Evolutionary conservation across 2,797 vertebrate species (phyloP).

Genomic region (Melanotaenia parkinsoni): DNA sequence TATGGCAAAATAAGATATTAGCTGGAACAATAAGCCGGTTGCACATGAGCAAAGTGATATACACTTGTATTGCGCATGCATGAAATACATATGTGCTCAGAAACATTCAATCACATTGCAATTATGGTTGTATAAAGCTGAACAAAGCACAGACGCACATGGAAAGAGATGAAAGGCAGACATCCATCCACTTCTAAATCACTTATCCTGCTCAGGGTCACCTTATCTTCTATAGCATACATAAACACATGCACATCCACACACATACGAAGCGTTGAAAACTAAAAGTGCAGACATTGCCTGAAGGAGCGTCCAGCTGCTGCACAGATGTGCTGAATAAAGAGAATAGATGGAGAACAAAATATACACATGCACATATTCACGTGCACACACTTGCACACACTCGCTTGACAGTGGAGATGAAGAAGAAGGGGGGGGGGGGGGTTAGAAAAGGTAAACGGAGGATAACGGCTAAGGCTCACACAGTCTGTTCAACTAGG

Average conservation of each 20-base stretch:
- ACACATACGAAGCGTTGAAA: slow-evolving; percentile 66
- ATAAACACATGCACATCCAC: slow-evolving; percentile 54
- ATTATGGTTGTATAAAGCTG: slow-evolving; percentile 24
- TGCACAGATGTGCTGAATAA: slow-evolving; percentile 81
- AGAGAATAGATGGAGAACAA: slow-evolving; percentile 52
- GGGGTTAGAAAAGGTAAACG: no score
- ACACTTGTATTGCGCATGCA: slow-evolving; percentile 39
- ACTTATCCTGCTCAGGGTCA: slow-evolving; percentile 46
- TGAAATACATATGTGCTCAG: slow-evolving; percentile 6
- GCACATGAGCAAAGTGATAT: slow-evolving; percentile 21
- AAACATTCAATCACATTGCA: slow-evolving; percentile 11
- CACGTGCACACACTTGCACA: slow-evolving; percentile 43
- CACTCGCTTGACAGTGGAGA: slow-evolving; percentile 4
- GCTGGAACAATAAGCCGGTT: slow-evolving; percentile 23
- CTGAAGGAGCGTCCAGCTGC: slow-evolving; percentile 79
- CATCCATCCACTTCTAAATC: slow-evolving; percentile 45
- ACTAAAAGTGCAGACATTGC: slow-evolving; percentile 73
- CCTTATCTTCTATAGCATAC: slow-evolving; percentile 55
- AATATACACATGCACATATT: slow-evolving; percentile 46
- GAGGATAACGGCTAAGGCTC: neutral
- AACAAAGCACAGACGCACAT: slow-evolving; percentile 16
- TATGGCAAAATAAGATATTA: slow-evolving; percentile 58
- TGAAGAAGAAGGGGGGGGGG: no score
- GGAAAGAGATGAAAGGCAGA: slow-evolving; percentile 53
- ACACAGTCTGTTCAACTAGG: slow-evolving; percentile 37